These are phyloP conservation scores for Leucoraja erinaceus DNA, from an alignment of 2,113 vertebrate genomes.

Conservation along the genomic window DNA sequence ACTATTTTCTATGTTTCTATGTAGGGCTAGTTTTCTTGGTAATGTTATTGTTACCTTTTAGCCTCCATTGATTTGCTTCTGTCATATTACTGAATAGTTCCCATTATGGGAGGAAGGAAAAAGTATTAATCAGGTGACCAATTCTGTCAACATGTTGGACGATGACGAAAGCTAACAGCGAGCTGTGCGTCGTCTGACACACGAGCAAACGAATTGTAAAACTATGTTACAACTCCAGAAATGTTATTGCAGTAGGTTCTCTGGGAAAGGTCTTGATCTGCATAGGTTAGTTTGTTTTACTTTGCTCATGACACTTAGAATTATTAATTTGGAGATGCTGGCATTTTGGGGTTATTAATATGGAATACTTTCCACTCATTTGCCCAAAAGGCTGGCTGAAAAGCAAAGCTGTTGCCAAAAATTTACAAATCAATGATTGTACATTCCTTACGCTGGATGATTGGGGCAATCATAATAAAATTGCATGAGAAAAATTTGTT, in stretches of 20 bases:
- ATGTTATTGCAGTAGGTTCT: background rate
- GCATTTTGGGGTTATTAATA: background rate
- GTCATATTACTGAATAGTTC: background rate
- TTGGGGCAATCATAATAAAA: background rate
- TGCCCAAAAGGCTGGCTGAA: background rate
- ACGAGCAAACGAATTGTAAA: no score
- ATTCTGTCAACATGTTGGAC: no score
- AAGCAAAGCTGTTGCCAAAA: background rate
- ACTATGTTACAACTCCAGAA: background rate
- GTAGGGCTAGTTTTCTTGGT: background rate
- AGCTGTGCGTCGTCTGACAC: no score
- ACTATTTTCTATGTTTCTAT: no score
- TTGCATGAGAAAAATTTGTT: background rate
- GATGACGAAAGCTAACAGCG: no score
- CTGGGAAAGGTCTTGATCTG: background rate
- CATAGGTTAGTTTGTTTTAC: background rate
- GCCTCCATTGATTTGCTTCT: background rate
- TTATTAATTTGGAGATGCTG: background rate
- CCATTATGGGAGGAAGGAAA: background rate
- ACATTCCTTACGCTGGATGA: background rate
- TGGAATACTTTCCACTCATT: background rate
- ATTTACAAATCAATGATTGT: background rate
- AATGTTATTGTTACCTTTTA: background rate
- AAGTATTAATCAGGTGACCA: no score
- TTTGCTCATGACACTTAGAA: background rate